phyloP scores from a whole-genome alignment of 2,113 vertebrate species.

The Mormyrus lacerda region DNA sequence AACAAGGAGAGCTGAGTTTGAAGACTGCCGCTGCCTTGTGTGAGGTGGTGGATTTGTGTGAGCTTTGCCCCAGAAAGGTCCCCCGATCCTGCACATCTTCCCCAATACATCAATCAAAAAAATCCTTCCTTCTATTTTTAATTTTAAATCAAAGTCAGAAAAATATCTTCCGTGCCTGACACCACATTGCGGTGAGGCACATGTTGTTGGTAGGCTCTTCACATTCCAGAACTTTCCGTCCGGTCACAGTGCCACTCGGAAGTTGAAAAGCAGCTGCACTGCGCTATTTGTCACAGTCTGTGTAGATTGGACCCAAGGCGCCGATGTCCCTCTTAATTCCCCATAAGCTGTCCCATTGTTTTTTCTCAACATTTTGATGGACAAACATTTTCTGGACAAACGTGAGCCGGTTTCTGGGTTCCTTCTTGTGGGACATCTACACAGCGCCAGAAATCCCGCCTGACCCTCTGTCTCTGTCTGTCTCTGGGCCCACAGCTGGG shows the following conservation, averaged over 20 bases:
- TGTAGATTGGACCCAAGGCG: not conserved
- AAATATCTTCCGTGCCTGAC: not conserved
- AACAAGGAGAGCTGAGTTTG: not conserved
- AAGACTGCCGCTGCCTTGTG: not conserved
- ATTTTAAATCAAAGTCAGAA: not conserved
- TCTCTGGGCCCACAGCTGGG: constrained; percentile 28
- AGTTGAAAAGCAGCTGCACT: not conserved
- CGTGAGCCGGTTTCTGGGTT: not conserved
- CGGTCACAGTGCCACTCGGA: not conserved
- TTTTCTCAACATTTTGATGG: not conserved
- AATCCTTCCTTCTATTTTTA: not conserved
- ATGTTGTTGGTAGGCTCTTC: not conserved
- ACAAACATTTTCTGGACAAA: not conserved
- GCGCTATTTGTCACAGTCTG: not conserved
- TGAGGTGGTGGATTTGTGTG: not conserved
- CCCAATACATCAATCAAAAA: not conserved
- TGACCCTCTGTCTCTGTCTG: not conserved
- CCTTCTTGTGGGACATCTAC: not conserved
- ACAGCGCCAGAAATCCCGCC: not conserved
- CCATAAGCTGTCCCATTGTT: not conserved
- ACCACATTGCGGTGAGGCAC: not conserved
- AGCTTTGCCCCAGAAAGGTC: not conserved
- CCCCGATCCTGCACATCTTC: not conserved
- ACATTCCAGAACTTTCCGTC: not conserved
- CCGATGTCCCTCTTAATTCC: not conserved